Conservation (phyloP, 2,797 vertebrate genomes). For the Jordanella pulchra region DNA sequence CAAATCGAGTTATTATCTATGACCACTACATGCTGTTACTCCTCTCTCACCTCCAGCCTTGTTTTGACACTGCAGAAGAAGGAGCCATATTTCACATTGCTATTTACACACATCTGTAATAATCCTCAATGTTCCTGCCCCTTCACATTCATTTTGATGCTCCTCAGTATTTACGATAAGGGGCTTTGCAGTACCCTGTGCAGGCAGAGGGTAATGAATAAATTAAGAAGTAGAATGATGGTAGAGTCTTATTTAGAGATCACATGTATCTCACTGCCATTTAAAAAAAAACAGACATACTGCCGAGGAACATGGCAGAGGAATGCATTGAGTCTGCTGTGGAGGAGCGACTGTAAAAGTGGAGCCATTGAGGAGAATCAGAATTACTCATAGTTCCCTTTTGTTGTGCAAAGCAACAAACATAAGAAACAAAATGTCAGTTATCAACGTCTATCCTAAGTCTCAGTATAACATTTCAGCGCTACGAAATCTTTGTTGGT, state of each 20-base stretch:
- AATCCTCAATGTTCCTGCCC: conserved; percentile 48
- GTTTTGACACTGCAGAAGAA: conserved; percentile 35
- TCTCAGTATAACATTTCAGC: conserved; percentile 38
- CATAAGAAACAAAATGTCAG: conserved; percentile 58
- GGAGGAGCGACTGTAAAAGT: conserved; percentile 67
- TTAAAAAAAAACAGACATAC: conserved; percentile 55
- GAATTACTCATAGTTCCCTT: conserved; percentile 74
- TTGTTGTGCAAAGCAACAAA: conserved; percentile 70
- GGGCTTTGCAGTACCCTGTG: conserved; percentile 31
- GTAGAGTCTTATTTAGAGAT: conserved; percentile 62
- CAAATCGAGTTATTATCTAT: conserved; percentile 64
- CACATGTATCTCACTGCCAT: conserved; percentile 69
- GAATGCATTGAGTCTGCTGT: conserved; percentile 59
- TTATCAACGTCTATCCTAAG: conserved; percentile 44
- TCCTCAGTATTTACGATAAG: conserved; percentile 60
- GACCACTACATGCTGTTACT: conserved; percentile 55
- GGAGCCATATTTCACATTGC: conserved; percentile 46
- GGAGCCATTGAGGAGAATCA: conserved; percentile 59
- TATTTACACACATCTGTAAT: conserved; percentile 67
- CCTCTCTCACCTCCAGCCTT: conserved; percentile 30
- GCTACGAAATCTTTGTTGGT: conserved; percentile 25
- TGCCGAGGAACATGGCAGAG: conserved; percentile 49
- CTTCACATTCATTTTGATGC: conserved; percentile 61
- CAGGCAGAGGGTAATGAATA: conserved; percentile 66
- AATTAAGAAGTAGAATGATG: conserved; percentile 68